Conservation (phyloP, 2,888 invertebrate genomes). For the Plebejus anna region DNA sequence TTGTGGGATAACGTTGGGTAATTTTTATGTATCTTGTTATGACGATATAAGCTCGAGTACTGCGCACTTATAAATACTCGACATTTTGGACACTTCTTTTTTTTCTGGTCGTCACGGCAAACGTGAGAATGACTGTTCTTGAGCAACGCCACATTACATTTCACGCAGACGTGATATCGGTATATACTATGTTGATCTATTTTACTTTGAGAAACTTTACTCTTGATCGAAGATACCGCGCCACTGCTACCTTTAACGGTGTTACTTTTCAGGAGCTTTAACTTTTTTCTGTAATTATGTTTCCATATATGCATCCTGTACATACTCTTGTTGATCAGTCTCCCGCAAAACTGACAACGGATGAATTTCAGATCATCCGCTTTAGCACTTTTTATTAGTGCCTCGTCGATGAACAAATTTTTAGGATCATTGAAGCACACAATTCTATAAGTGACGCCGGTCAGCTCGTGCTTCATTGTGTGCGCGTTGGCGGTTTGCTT, state of each 20-base stretch:
- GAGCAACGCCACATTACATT: conserved; percentile 31
- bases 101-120: conserved; percentile 26
- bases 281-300: conserved; percentile 25
- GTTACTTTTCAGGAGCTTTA: background rate
- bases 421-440: conserved; percentile 40
- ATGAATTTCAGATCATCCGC: conserved; percentile 39
- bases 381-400: conserved; percentile 32
- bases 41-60: conserved; percentile 11
- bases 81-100: conserved; percentile 36
- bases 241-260: background rate
- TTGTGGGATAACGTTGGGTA: conserved; percentile 33
- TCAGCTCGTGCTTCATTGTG: conserved; percentile 37
- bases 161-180: conserved; percentile 35
- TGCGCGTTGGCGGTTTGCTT: conserved; percentile 37
- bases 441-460: conserved; percentile 36
- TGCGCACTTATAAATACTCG: conserved; percentile 27
- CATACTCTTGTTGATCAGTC: conserved; percentile 35
- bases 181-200: conserved; percentile 2
- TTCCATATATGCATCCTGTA: conserved; percentile 34
- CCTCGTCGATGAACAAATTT: conserved; percentile 36
- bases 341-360: conserved; percentile 39
- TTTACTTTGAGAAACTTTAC: background rate
- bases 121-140: conserved; percentile 25
- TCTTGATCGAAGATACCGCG: background rate
- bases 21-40: conserved; percentile 31